Conservation (phyloP, 1,140 invertebrate species). For the Zaprionus ornatus region DNA sequence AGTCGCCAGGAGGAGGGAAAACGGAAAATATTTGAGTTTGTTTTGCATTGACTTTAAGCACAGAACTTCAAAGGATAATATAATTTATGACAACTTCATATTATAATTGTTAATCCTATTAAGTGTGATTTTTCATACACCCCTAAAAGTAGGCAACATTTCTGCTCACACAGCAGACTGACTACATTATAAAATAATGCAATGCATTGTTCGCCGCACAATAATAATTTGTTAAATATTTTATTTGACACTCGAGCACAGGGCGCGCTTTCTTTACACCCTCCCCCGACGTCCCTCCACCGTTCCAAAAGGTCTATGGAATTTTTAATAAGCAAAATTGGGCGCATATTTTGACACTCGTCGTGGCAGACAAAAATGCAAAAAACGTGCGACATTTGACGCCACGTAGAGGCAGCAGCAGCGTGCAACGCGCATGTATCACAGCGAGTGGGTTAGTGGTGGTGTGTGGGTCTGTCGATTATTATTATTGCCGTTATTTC, state of each 20-base stretch:
- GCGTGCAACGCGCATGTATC: constrained; percentile 5
- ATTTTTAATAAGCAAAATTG: constrained; percentile 69
- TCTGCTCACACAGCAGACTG: not conserved
- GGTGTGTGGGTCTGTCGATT: constrained; percentile 21
- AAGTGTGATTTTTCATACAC: not conserved
- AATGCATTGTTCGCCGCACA: constrained; percentile 4
- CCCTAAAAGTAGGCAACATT: constrained; percentile 45
- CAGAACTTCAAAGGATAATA: not conserved
- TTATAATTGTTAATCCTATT: not conserved
- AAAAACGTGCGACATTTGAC: constrained; percentile 77
- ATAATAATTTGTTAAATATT: constrained; percentile 31
- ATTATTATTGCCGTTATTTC: constrained; percentile 75
- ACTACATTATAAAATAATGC: not conserved
- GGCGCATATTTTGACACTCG: constrained; percentile 77
- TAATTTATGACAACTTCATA: not conserved
- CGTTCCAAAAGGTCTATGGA: constrained; percentile 27
- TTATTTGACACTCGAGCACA: constrained; percentile 2
- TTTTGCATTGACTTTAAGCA: constrained; percentile 11
- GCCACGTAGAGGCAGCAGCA: constrained; percentile 42
- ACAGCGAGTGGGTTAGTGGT: not conserved
- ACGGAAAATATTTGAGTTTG: constrained; percentile 1
- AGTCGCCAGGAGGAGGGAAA: not conserved
- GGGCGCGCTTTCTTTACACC: not conserved
- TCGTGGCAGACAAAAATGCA: constrained; percentile 61
- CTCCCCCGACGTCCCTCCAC: not conserved